Percentiles rank a stretch among this genome's conserved stretches.
These are phyloP conservation scores for Bubo blakistoni DNA, from an alignment of 2,113 vertebrate species.

Conservation along the genomic window DNA sequence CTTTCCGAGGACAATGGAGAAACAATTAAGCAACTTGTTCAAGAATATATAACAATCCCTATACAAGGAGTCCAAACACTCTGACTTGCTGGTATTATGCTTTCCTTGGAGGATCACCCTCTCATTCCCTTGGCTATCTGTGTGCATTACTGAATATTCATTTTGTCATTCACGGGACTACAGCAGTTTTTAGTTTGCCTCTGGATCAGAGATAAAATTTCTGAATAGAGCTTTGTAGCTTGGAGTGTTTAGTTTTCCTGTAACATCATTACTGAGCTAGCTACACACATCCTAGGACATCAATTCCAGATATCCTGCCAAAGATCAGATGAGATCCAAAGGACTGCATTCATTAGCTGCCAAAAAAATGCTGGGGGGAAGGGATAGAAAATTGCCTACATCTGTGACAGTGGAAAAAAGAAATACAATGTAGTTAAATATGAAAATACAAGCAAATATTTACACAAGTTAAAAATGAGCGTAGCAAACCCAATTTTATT, in stretches of 20 bases:
- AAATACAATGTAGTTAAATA: constrained; percentile 9
- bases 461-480: constrained; percentile 34
- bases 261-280: constrained; percentile 50
- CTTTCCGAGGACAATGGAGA: background rate
- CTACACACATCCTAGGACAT: constrained; percentile 53
- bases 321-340: constrained; percentile 58
- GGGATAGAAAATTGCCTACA: constrained; percentile 37
- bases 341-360: constrained; percentile 52
- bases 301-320: constrained; percentile 50
- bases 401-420: constrained; percentile 44
- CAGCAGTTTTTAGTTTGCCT: constrained; percentile 20
- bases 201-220: constrained; percentile 48
- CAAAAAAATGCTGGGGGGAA: constrained; percentile 38
- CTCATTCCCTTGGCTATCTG: background rate
- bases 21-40: constrained; percentile 11
- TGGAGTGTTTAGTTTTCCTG: constrained; percentile 49
- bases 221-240: constrained; percentile 37
- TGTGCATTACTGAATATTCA: background rate
- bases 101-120: constrained; percentile 3
- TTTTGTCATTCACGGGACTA: background rate
- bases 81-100: background rate
- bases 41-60: background rate
- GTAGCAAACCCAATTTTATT: background rate
- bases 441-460: constrained; percentile 55
- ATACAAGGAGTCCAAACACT: background rate